Conservation (phyloP, 2,888 invertebrate genomes). For the Xylota sylvarum region DNA sequence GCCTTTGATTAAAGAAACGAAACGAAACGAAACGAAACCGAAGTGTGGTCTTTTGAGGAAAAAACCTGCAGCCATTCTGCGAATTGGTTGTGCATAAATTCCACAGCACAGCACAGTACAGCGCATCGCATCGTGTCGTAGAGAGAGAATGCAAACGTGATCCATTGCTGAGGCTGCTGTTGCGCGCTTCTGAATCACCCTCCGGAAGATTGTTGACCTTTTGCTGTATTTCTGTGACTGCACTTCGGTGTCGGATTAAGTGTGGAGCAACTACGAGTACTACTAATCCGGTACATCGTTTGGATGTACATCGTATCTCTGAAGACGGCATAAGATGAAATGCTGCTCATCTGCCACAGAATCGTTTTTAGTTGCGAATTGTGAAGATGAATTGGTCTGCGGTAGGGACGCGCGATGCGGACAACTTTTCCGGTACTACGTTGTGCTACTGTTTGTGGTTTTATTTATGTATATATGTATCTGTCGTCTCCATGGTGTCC, state of each 20-base stretch:
- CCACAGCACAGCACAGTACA: slow-evolving; percentile 16
- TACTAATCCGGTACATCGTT: slow-evolving; percentile 55
- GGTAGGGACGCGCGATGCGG: slow-evolving; percentile 49
- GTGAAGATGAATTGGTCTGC: slow-evolving; percentile 59
- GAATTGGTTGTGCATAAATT: slow-evolving; percentile 41
- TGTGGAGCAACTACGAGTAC: slow-evolving; percentile 32
- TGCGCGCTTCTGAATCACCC: slow-evolving; percentile 2
- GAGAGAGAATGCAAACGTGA: slow-evolving; percentile 43
- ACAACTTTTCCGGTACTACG: slow-evolving; percentile 47
- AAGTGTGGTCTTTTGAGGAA: slow-evolving; percentile 38
- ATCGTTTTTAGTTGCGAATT: slow-evolving; percentile 33
- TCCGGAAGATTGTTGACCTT: slow-evolving; percentile 68
- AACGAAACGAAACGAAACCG: neutral
- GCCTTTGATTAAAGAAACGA: slow-evolving; percentile 44
- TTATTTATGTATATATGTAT: slow-evolving; percentile 10
- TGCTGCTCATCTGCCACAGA: slow-evolving; percentile 52
- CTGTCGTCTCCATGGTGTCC: slow-evolving; percentile 9
- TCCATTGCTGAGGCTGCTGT: slow-evolving; percentile 29
- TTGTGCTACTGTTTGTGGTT: slow-evolving; percentile 48
- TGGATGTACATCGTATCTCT: slow-evolving; percentile 4
- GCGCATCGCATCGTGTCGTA: slow-evolving; percentile 25
- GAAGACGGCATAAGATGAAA: slow-evolving; percentile 30
- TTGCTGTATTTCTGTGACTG: slow-evolving; percentile 60
- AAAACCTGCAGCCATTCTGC: neutral
- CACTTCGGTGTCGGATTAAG: slow-evolving; percentile 50